A percentile compares a stretch with the other conserved stretches of the same genome.
phyloP scores from a whole-genome alignment of 2,797 vertebrate species.

The Alauda arvensis region DNA sequence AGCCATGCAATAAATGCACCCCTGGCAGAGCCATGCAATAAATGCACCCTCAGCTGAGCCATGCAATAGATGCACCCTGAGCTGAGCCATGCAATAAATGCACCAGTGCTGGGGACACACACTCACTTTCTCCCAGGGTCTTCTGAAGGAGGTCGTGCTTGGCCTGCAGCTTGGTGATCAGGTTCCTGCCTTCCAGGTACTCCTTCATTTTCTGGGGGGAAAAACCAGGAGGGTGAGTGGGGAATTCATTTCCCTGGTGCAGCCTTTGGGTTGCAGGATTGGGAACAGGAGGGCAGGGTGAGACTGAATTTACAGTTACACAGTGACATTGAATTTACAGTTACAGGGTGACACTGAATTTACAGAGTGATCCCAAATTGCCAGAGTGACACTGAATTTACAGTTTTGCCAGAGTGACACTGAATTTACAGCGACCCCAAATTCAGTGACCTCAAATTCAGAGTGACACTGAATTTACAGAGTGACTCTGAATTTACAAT shows the following conservation, averaged over 20 bases:
- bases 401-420: too few relatives aligned
- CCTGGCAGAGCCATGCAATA: too few relatives aligned
- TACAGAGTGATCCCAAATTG: not conserved
- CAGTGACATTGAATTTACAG: not conserved
- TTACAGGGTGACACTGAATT: too few relatives aligned
- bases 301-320: not conserved
- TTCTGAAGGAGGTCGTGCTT: conserved; percentile 96
- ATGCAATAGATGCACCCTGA: too few relatives aligned
- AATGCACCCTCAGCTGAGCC: too few relatives aligned
- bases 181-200: conserved; percentile 94
- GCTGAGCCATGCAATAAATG: not conserved
- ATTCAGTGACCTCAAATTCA: too few relatives aligned
- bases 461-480: not conserved
- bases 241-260: rapidly evolving
- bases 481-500: too few relatives aligned
- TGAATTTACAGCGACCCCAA: not conserved
- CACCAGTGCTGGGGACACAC: not conserved
- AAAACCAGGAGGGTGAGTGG: not conserved
- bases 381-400: not conserved
- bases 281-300: rapidly evolving
- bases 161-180: conserved; percentile 96
- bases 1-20: too few relatives aligned
- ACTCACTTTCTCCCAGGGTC: conserved; percentile 96
- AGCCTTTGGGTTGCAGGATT: not conserved
- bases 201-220: conserved; percentile 93